Percentiles rank a stretch among this genome's conserved stretches.
phyloP scores from a whole-genome alignment of 1,140 invertebrate genomes.

The Samia ricini region DNA sequence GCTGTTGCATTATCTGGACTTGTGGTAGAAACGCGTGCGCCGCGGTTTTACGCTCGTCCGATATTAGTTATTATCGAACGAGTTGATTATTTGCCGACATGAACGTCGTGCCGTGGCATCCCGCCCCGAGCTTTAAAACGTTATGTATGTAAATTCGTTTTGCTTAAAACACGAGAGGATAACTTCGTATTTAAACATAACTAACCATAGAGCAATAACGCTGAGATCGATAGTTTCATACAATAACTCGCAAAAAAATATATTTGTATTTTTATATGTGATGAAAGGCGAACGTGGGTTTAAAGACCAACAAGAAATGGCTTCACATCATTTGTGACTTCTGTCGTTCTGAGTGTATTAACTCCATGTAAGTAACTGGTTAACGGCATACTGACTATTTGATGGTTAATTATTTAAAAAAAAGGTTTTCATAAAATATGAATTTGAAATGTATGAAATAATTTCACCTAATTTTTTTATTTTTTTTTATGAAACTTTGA shows the following conservation, averaged over 20 bases:
- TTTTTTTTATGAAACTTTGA: too few species aligned
- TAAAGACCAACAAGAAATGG: too few species aligned
- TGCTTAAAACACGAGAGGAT: conserved; percentile 4
- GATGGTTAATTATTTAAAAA: neutral
- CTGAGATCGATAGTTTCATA: too few species aligned
- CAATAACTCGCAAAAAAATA: too few species aligned
- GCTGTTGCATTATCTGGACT: neutral
- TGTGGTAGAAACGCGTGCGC: conserved; percentile 3
- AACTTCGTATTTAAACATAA: neutral
- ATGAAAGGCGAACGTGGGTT: too few species aligned
- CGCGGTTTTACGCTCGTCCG: conserved; percentile 4
- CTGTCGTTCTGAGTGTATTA: too few species aligned
- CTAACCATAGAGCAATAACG: too few species aligned
- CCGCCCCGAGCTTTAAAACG: neutral
- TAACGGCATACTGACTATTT: neutral
- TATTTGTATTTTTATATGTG: too few species aligned
- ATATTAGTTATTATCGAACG: conserved; percentile 27
- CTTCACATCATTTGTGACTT: too few species aligned
- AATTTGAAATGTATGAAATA: neutral
- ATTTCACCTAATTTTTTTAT: neutral
- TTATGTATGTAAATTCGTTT: conserved; percentile 10
- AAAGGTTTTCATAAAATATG: neutral
- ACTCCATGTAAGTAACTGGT: too few species aligned
- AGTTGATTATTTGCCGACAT: conserved; percentile 26
- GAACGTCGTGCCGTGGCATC: conserved; percentile 12